Percentiles rank a stretch among this genome's conserved stretches.
phyloP scores from a whole-genome alignment of 2,797 vertebrate species.

The Acipenser transmontanus region DNA sequence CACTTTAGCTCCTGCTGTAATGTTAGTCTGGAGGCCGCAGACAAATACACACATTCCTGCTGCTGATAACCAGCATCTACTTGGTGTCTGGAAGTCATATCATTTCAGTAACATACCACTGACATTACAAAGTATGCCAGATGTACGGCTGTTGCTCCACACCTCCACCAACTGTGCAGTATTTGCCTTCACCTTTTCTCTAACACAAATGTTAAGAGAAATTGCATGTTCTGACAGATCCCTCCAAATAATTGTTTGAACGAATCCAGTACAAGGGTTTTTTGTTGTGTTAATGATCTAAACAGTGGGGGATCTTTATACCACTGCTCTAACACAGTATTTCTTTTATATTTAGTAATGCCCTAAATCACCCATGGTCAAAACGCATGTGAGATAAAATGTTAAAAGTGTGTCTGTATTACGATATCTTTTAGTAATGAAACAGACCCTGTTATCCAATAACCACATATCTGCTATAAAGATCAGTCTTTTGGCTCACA shows the following conservation, averaged over 20 bases:
- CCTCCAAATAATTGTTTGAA: slow-evolving; percentile 16
- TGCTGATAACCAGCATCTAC: slow-evolving; percentile 37
- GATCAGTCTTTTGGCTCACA: no score
- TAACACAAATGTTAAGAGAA: slow-evolving; percentile 32
- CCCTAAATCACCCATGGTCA: background rate
- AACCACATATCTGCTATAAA: no score
- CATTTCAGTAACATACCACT: slow-evolving; percentile 56
- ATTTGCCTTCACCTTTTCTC: slow-evolving; percentile 42
- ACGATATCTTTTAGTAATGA: no score
- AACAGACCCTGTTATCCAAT: no score
- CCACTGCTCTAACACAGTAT: background rate
- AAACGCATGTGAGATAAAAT: no score
- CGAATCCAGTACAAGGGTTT: slow-evolving; percentile 19
- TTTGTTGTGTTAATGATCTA: slow-evolving; percentile 23
- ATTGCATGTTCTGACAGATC: slow-evolving; percentile 51
- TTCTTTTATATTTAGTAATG: background rate
- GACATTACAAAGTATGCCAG: slow-evolving; percentile 57
- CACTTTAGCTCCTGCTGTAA: slow-evolving; percentile 22
- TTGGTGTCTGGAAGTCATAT: slow-evolving; percentile 51
- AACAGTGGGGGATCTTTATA: slow-evolving; percentile 1
- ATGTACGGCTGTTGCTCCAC: slow-evolving; percentile 41
- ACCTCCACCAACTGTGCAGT: slow-evolving; percentile 50
- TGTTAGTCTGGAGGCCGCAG: background rate
- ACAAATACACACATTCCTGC: slow-evolving; percentile 19
- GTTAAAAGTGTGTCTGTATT: no score